Evolutionary conservation across 2,113 vertebrate species (phyloP), one percentile per base, ranked within the genome.

Genomic region (Phylloscopus whistleri): DNA sequence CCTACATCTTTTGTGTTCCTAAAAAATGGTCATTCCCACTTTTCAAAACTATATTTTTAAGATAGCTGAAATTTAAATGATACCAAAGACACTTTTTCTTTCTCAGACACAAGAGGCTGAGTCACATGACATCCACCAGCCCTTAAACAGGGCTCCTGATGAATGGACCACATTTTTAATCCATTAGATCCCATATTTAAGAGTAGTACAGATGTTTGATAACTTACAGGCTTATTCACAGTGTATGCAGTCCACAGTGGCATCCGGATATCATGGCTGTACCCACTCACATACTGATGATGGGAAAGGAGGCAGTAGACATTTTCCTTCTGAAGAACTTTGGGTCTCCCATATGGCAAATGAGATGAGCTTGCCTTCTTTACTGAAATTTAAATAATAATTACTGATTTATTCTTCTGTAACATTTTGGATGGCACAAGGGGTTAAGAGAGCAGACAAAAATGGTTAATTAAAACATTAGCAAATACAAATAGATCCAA

Each of bases 171-270:
- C 7, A 33, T 73, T 91, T 83, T 75, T n/a, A 79, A n/a, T 28
- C 28, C 1, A 3, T 30, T 53, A 26, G 33, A 63, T 53, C 43
- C 44, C 11, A 41, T 56, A 53, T 53, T 72, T 83, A 75, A 60
- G 64, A 85, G 55, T 5, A 62, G 10, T 44, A 87, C 1, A 9
- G 37, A 24, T 68, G 72, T 85, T 77, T 81, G 66, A 13, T 31
- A 73, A 96, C 98, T 94, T 89, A 99, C 99, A 13, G 97, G 94
- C 37, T 96, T 98, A 30, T 96, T 74, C n/a, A 99, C 11, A 11
- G 98, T 99, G 92, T 99, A 99, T 24, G 99, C 98, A 83, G 96
- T 99, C 99, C 99, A 99, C 82, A 99, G 74, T 2, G 99, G 98
- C 98, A 99, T 99, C 86, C 85, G 56, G 37, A 95, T 79, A 4